Evolutionary conservation across 2,113 vertebrate genomes (phyloP), one percentile per base, ranked within the genome.

Genomic region (Leptocoma aspasia): DNA sequence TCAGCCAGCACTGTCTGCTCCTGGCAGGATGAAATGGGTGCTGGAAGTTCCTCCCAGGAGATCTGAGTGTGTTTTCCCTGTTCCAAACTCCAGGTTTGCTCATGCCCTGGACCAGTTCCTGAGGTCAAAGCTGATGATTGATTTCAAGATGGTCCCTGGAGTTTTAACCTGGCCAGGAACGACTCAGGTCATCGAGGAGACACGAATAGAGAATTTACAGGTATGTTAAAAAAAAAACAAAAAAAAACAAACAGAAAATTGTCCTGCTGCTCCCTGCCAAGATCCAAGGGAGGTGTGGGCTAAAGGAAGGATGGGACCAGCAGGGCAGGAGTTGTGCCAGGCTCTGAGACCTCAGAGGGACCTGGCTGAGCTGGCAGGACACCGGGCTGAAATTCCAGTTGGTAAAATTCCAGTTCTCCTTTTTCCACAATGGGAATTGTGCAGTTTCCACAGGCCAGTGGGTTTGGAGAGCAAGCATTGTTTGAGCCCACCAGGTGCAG

Each of bases 141-240:
- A 97, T 86, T 98, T 88, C 85, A 98, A 95, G 61, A 98, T 99
- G 90, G 97, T 98, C 13, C 99, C 99, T 57, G 99, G 98, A 49
- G 98, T 99, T 88, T 97, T 99, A 82, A 99, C 98, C 18, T 99
- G 99, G 99, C 99, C 99, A 18, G 98, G 98, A 83, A 99, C 98
- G 9, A 98, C 97, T 83, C 96, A 97, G 82, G 93, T 98, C 69
- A 98, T 99, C 54, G 97, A 99, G 97, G 99, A 99, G 95, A 98
- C 99, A 3, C 96, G 97, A n/a, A 92, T 91, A 8, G 98, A 98
- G 21, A 97, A 97, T 96, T 98, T 99, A 92, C 98, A 98, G 98
- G 99, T 99, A 86, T 49, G 68, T 26, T 57, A 9, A 8, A 23
- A 49, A 26, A n/a, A 3, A 44, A 45, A 22, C 9, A 8, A 23